Base-by-base conservation (phyloP, 2,113 vertebrate genomes). In the Cyprinodon brontotheroides region DNA sequence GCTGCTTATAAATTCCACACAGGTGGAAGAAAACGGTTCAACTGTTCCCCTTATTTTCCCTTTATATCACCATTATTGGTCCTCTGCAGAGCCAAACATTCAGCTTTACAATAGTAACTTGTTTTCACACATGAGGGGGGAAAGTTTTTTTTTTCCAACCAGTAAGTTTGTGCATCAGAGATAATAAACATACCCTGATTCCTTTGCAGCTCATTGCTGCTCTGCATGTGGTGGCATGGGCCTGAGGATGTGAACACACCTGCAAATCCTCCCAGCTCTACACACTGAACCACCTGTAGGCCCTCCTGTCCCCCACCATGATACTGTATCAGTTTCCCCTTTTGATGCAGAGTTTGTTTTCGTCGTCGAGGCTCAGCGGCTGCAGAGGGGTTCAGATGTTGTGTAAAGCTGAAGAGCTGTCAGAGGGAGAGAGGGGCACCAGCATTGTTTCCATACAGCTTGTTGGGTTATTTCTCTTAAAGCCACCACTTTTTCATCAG, bases 281-380 rank as follows among this genome's bases (percentile, higher is more conserved):
- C 39, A 65, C 66, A 70, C 48, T 77, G 50, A 57, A 57, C 50
- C 81, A 91, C 88, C 87, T 87, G 87, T 72, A 63, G 68, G n/a
- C 40, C 22, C 59, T 57, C 38, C 67, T 47, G 48, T 48, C 57
- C 60, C 29, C 62, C 9, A 29, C 41, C 22, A 11, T 78, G 74
- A 50, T 83, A 82, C 82, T 72, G 84, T 86, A 83, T 90, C 84
- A 45, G 75, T 72, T 86, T 89, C 71, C 83, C 29, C 37, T 48
- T 85, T 87, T 90, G 81, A 86, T 89, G 85, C 48, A 0, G n/a
- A 66, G 78, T 72, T 78, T 62, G 87, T 82, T 89, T 87, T 75
- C 80, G 74, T 64, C 1, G 73, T 82, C 39, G 39, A 66, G 87
- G 80, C 84, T 70, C 53, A 20, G 77, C 7, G 77, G 47, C 37